Evolutionary conservation across 37 sponge, comb jelly and placozoan genomes (phyloP), one percentile per base, ranked within the genome.

Genomic region (Cliona cf. orientalis): DNA sequence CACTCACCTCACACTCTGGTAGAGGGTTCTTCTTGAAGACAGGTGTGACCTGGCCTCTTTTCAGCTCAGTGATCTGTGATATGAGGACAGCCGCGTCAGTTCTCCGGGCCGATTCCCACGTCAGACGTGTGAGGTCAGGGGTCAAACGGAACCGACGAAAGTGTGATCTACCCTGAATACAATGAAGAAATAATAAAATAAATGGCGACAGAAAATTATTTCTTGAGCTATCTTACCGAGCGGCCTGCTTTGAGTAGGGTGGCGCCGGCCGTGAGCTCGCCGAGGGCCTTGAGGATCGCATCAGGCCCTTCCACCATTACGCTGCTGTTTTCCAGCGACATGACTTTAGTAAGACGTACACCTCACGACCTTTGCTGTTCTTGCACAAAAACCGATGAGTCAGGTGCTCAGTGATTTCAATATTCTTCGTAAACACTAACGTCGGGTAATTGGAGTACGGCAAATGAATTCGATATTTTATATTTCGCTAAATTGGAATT

Each of bases 181-280:
- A 69, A 19, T 17, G 1, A 69, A 3, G 21, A 67, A 17, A 36
- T 29, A 9, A 67, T 17, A 35, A 36, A n/a, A n/a, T n/a, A n/a
- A n/a, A n/a, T n/a, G n/a, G n/a, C n/a, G 68, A 25, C 29, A 67
- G 68, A 5, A 5, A 67, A 5, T 67, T 7, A 3, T 28, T 66
- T 57, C 42, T 45, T 11, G 1, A 38, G 23, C 14, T 44, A 0
- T 21, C 84, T 79, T 46, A 93, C 94, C 36, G 76, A 62, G 81
- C 85, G 79, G n/a, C 91, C 87, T 32, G 92, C 90, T 63, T 95
- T 95, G 9, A 95, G 87, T 5, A 95, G 75, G 0, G 92, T 83
- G 21, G 79, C 75, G 22, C 95, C 95, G 23, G 45, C 37, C 2
- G 78, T 81, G 2, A 91, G 72, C 33, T 91, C 92, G 0, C 35